Base-by-base conservation (phyloP, 2,113 vertebrate genomes). In the Triplophysa dalaica region DNA sequence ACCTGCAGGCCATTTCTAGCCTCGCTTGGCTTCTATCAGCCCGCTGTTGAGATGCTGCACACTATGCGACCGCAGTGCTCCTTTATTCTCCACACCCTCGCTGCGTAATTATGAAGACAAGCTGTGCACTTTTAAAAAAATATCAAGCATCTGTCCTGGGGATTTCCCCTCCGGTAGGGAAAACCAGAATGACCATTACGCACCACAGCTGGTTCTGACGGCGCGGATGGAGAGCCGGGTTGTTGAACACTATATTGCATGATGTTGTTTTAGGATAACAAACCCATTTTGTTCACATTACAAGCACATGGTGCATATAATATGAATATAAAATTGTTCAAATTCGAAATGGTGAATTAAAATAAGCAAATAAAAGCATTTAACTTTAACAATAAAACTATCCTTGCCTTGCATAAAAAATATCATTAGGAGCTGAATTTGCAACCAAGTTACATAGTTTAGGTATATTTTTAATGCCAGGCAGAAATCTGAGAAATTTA, bases 1-100 rank as follows among this genome's bases (percentile, higher is more conserved):
- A 85, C 84, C 81, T 85, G 84, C 78, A 64, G 78, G 84, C 69
- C 52, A 54, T 76, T 77, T 62, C 67, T 64, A 58, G 16, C 70
- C 62, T 54, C 60, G 64, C 68, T 56, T 62, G 10, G 73, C 70
- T 81, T 85, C 78, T 72, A 78, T 83, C 79, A 83, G 75, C 68
- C 74, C 48, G 19, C 29, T n/a, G 4, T 60, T 29, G 14, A 78
- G 65, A 62, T 78, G 50, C n/a, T 13, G 21, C 11, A 19, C 10
- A 5, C 29, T 12, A 0, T 54, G 21, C 54, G 2, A 13, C 26
- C 9, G 7, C 64, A 43, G n/a, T 67, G 14, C 62, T 70, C 48
- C 50, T 80, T 54, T 58, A n/a, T 74, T 11, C 54, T 64, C 56
- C 16, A 38, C 21, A 45, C 5, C 21, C 72, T 73, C 61, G 8